These are phyloP conservation scores for Diaperis boleti DNA, from an alignment of 2,888 invertebrate genomes.

Conservation along the genomic window DNA sequence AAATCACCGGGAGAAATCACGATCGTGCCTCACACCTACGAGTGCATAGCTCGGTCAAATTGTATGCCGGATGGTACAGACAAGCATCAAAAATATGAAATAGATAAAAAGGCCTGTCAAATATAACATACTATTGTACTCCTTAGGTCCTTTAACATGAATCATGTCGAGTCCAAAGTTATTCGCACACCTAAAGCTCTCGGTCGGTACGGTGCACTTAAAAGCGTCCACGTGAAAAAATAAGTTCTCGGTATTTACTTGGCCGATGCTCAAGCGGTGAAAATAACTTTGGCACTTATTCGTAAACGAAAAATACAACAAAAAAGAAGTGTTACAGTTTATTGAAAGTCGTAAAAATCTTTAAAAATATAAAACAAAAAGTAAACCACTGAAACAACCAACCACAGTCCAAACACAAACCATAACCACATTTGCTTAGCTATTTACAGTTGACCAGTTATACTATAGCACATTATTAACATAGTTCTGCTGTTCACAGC, in stretches of 20 bases:
- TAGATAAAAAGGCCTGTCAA: conserved; percentile 31
- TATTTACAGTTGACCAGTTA: conserved; percentile 62
- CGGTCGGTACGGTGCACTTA: conserved; percentile 1
- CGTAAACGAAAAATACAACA: conserved; percentile 6
- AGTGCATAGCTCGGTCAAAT: conserved; percentile 20
- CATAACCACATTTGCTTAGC: conserved; percentile 60
- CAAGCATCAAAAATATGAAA: conserved; percentile 13
- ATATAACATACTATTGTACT: conserved; percentile 32
- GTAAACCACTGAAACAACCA: conserved; percentile 38
- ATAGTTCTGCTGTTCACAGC: conserved; percentile 58
- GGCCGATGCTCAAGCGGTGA: background rate
- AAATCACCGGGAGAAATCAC: conserved; percentile 13
- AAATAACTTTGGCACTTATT: conserved; percentile 45
- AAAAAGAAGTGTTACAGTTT: conserved; percentile 27
- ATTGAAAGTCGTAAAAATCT: conserved; percentile 23
- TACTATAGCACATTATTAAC: conserved; percentile 62
- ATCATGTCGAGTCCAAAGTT: conserved; percentile 43
- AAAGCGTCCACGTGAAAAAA: conserved; percentile 2
- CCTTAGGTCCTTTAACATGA: conserved; percentile 39
- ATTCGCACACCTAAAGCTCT: conserved; percentile 31
- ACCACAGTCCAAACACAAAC: conserved; percentile 53
- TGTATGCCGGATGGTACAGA: conserved; percentile 24
- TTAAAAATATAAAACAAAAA: conserved; percentile 32
- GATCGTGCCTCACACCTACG: conserved; percentile 20
- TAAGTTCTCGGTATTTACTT: background rate